Base-by-base conservation (phyloP, 2,888 invertebrate species). In the Achlya flavicornis region DNA sequence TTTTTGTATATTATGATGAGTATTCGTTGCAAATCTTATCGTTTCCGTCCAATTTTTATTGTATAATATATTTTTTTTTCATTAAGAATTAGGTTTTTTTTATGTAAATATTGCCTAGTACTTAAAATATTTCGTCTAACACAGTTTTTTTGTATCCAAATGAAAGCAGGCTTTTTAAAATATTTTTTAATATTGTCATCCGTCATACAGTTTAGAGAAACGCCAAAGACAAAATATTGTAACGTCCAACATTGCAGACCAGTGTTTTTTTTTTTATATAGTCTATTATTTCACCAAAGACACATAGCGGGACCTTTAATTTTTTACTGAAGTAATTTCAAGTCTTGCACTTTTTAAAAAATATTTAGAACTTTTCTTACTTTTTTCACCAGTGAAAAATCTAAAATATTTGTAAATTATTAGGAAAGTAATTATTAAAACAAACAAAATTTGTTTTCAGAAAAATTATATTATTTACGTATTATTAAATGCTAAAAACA, bases 121-220 rank as follows among this genome's bases (percentile, higher is more conserved):
- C 64, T 75, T 80, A 77, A 72, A 70, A 67, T 69, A 64, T 72
- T 72, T 73, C 77, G 76, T 66, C 61, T 61, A 65, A 63, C 68
- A 66, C 68, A 66, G 68, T 65, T 66, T 65, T 60, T 67, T 68
- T 10, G 14, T 48, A 12, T 41, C 7, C 53, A 64, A 69, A 77
- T 71, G 74, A 70, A 68, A 76, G 76, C 74, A 81, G 80, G 80
- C 77, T 81, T 82, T 75, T 81, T 73, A 79, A 81, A 82, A 76
- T 76, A 76, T 81, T 79, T 81, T 77, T 78, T 80, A 72, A 70
- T 70, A 75, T 80, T 80, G 75, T 75, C 66, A 81, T 84, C 75
- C 71, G 79, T 89, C 93, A 93, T 93, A 93, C 93, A 93, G 93
- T 93, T 88, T 92, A 93, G 93, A 87, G 82, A 79, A 85, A 89